A percentile compares a stretch with the other conserved stretches of the same genome.
These are phyloP conservation scores for Prenolepis imparis DNA, from an alignment of 2,888 invertebrate genomes.

Conservation along the genomic window DNA sequence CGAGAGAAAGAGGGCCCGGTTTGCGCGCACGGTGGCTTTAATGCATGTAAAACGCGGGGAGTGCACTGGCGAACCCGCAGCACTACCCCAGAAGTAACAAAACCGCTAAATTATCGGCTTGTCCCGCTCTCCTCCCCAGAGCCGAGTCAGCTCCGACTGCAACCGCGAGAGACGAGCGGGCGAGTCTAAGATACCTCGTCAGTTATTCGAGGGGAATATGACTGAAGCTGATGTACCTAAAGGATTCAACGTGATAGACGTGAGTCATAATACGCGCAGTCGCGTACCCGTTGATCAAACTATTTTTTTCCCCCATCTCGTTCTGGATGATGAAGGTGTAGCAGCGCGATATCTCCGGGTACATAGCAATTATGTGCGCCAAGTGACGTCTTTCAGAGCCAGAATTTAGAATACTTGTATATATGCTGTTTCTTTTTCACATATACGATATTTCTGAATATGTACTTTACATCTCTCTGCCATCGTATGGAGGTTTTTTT, in stretches of 20 bases:
- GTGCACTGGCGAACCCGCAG: slow-evolving; percentile 67
- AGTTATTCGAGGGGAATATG: slow-evolving; percentile 47
- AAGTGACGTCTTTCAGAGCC: slow-evolving; percentile 39
- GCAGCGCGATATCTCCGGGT: slow-evolving; percentile 31
- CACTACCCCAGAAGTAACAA: slow-evolving; percentile 77
- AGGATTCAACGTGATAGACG: slow-evolving; percentile 52
- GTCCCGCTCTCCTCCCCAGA: slow-evolving; percentile 71
- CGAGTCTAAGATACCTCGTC: slow-evolving; percentile 46
- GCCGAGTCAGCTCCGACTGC: slow-evolving; percentile 28
- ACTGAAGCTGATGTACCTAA: slow-evolving; percentile 44
- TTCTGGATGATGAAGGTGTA: slow-evolving; percentile 55
- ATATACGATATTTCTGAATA: background rate
- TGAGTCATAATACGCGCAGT: slow-evolving; percentile 50
- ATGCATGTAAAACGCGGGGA: slow-evolving; percentile 80
- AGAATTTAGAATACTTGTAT: slow-evolving; percentile 35
- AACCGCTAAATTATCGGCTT: slow-evolving; percentile 83
- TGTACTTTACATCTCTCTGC: background rate
- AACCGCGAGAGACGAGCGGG: slow-evolving; percentile 50
- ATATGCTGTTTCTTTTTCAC: background rate
- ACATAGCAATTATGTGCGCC: slow-evolving; percentile 44
- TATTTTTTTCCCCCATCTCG: slow-evolving; percentile 41
- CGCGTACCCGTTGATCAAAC: slow-evolving; percentile 53
- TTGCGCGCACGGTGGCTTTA: slow-evolving; percentile 71
- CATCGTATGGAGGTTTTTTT: background rate
- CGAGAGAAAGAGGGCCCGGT: slow-evolving; percentile 9